Evolutionary conservation across 2,113 vertebrate genomes (phyloP), one percentile per base, ranked within the genome.

Genomic region (Phyllostomus hastatus): DNA sequence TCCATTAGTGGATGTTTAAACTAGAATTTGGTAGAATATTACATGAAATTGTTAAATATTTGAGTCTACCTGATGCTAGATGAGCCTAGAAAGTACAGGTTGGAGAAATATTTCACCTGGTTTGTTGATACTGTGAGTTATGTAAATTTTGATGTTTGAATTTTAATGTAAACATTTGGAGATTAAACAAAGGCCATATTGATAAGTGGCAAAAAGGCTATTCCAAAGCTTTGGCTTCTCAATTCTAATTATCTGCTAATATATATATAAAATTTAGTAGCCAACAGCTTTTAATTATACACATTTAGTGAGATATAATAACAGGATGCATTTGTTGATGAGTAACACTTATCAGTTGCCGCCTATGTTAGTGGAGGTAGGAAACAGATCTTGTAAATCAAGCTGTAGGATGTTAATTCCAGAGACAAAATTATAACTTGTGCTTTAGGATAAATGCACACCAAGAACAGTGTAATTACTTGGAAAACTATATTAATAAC

Each of bases 401-500:
- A 87, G n/a, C 50, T 48, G 31, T 31, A 31, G n/a, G 2, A 70
- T 78, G 38, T 69, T 96, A 81, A 89, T 70, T 78, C 20, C 50
- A 94, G 24, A 46, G 35, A 64, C 75, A 82, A 90, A 94, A 79
- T 61, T 78, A 70, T 59, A 91, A 92, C 26, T 46, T 88, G 33
- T 41, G 67, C 31, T 75, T 86, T 67, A 82, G 43, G 33, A 61
- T 41, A 72, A 93, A 61, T n/a, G 15, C 14, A 46, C 16, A 52
- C 9, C 48, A 35, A 86, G 16, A 84, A 78, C 1, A 52, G 5
- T 50, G 67, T 87, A 83, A 84, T 41, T 88, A 19, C 50, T 78
- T 88, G 7, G n/a, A 83, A 31, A 96, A 88, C 22, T 33, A 64
- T 79, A 92, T 89, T 95, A 96, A 95, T 88, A 92, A 80, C 4